phyloP scores from a whole-genome alignment of 1,140 invertebrate genomes.

The Drosophila repleta region DNA sequence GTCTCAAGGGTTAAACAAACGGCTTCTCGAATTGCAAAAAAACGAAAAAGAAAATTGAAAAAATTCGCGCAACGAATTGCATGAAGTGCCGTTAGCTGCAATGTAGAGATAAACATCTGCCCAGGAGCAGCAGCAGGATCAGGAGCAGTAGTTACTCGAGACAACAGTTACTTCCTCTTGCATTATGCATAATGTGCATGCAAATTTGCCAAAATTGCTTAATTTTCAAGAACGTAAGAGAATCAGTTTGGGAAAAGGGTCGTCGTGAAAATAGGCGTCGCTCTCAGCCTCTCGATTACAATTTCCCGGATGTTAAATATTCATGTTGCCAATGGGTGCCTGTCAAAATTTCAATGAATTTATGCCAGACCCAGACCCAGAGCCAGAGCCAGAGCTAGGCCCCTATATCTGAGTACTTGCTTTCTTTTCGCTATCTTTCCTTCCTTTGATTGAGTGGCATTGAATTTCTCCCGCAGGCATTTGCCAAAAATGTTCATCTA shows the following conservation, averaged over 20 bases:
- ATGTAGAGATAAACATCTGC: conserved; percentile 51
- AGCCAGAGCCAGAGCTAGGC: conserved; percentile 1
- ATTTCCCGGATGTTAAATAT: conserved; percentile 78
- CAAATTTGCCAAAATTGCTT: conserved; percentile 78
- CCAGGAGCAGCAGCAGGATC: conserved; percentile 2
- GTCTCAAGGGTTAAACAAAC: conserved; percentile 54
- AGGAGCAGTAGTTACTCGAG: not conserved
- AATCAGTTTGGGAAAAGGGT: conserved; percentile 10
- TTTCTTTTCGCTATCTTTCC: conserved; percentile 45
- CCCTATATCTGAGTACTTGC: conserved; percentile 43
- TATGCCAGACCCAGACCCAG: conserved; percentile 38
- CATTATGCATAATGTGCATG: conserved; percentile 77
- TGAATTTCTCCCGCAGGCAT: conserved; percentile 24
- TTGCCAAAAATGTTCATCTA: conserved; percentile 27
- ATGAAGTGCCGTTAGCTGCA: conserved; percentile 59
- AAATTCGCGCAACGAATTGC: conserved; percentile 71
- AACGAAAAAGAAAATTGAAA: not conserved
- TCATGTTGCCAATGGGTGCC: conserved; percentile 63
- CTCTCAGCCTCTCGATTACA: conserved; percentile 58
- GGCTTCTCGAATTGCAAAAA: conserved; percentile 59
- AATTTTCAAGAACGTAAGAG: conserved; percentile 39
- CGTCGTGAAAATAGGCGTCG: conserved; percentile 30
- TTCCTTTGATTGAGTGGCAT: conserved; percentile 40
- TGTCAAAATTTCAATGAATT: conserved; percentile 78
- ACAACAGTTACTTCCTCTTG: conserved; percentile 49